Conservation (phyloP, 2,797 vertebrate species). For the Lutra lutra region DNA sequence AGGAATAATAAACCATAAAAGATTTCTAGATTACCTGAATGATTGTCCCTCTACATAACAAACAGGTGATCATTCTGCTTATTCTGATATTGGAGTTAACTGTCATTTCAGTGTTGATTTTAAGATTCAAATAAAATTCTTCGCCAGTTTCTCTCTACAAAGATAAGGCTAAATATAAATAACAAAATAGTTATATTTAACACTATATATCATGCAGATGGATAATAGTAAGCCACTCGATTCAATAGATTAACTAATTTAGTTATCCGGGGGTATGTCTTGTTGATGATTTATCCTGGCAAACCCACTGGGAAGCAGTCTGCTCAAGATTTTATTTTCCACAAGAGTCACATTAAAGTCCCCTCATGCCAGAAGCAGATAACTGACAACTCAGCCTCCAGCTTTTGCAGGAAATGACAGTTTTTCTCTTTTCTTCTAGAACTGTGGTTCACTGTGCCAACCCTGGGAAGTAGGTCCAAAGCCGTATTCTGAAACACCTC, state of each 20-base stretch:
- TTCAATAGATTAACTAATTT: conserved; percentile 61
- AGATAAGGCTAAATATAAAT: conserved; percentile 61
- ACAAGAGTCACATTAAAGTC: conserved; percentile 20
- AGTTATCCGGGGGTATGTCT: conserved; percentile 23
- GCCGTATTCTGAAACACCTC: background rate
- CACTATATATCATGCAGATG: conserved; percentile 62
- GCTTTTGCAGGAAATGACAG: background rate
- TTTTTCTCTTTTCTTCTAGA: background rate
- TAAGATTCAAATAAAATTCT: background rate
- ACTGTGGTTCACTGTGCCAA: background rate
- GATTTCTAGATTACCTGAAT: background rate
- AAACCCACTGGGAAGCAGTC: conserved; percentile 60
- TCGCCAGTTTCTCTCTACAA: background rate
- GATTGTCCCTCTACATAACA: background rate
- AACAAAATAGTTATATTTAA: conserved; percentile 39
- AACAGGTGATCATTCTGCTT: background rate
- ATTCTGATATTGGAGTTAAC: background rate
- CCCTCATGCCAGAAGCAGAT: background rate
- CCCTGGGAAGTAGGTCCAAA: background rate
- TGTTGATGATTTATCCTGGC: conserved; percentile 57
- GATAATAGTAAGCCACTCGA: conserved; percentile 44
- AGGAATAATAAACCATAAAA: background rate
- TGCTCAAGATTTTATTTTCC: conserved; percentile 60
- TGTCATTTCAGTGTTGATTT: background rate
- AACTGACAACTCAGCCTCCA: background rate